Conservation (phyloP, 2,113 vertebrate genomes). For the Cariama cristata region DNA sequence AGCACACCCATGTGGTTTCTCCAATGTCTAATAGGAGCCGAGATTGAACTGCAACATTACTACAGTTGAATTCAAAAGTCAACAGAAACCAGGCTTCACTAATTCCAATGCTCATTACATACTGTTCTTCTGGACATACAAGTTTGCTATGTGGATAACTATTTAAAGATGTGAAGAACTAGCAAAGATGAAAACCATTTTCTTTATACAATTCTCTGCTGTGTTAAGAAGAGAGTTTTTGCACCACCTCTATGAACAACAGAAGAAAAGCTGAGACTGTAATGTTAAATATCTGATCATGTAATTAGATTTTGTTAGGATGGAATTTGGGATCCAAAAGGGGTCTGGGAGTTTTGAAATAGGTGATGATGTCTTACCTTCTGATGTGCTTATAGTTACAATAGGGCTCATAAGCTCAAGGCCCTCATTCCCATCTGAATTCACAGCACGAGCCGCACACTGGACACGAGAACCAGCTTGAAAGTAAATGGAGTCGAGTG, state of each 20-base stretch:
- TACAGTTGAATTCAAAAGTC: neutral
- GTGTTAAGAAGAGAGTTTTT: neutral
- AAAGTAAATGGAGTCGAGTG: conserved; percentile 94
- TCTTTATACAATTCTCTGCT: neutral
- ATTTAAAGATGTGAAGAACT: neutral
- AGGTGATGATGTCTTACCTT: conserved; percentile 78
- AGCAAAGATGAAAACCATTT: neutral
- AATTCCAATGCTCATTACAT: neutral
- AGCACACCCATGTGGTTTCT: neutral
- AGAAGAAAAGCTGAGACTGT: neutral
- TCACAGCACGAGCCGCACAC: conserved; percentile 90
- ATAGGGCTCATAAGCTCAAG: conserved; percentile 90
- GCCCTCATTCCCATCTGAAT: conserved; percentile 85
- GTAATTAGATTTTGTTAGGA: neutral
- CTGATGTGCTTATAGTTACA: conserved; percentile 82
- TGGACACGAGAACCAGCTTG: conserved; percentile 92
- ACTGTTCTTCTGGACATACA: neutral
- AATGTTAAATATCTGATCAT: neutral
- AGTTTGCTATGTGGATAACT: neutral
- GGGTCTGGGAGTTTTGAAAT: neutral
- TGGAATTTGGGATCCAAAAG: neutral
- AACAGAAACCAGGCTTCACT: neutral
- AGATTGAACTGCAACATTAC: neutral
- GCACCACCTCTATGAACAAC: neutral
- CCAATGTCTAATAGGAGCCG: neutral